These are phyloP conservation scores for Drosophila longiperda DNA, from an alignment of 2,888 invertebrate species.

Conservation along the genomic window DNA sequence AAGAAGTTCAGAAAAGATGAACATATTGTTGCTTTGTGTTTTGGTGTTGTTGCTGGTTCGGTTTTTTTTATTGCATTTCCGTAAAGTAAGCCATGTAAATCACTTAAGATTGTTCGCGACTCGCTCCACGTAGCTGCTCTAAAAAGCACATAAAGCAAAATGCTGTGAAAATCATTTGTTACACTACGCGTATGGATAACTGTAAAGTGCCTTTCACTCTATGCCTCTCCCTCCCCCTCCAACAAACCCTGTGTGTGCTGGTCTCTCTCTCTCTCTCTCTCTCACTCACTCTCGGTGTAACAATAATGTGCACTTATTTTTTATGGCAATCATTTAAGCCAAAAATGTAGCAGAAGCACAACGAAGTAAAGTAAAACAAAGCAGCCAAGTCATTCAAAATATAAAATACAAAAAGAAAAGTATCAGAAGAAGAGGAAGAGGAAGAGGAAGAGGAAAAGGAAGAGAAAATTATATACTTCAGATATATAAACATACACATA, in stretches of 20 bases:
- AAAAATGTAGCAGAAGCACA: slow-evolving; percentile 71
- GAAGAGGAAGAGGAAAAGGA: not conserved
- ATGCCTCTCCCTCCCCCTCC: not conserved
- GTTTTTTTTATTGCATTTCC: slow-evolving; percentile 72
- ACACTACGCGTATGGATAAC: slow-evolving; percentile 80
- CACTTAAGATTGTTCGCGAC: slow-evolving; percentile 69
- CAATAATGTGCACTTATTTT: slow-evolving; percentile 80
- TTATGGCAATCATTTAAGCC: slow-evolving; percentile 80
- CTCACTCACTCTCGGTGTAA: slow-evolving; percentile 50
- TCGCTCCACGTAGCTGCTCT: slow-evolving; percentile 65
- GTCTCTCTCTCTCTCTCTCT: not conserved
- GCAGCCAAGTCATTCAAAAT: slow-evolving; percentile 55
- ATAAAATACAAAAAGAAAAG: not conserved
- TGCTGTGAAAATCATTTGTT: slow-evolving; percentile 79
- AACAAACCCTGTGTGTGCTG: not conserved
- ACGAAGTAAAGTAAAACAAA: slow-evolving; percentile 69
- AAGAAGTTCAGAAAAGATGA: slow-evolving; percentile 8
- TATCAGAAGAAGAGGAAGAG: not conserved
- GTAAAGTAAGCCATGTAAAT: slow-evolving; percentile 77
- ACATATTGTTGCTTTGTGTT: slow-evolving; percentile 24
- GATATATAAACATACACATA: not conserved
- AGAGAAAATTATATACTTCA: not conserved
- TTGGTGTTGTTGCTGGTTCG: slow-evolving; percentile 6
- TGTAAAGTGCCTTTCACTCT: slow-evolving; percentile 68
- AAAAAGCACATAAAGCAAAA: slow-evolving; percentile 77